phyloP scores from a whole-genome alignment of 2,888 invertebrate species.

The Carterocephalus palaemon region DNA sequence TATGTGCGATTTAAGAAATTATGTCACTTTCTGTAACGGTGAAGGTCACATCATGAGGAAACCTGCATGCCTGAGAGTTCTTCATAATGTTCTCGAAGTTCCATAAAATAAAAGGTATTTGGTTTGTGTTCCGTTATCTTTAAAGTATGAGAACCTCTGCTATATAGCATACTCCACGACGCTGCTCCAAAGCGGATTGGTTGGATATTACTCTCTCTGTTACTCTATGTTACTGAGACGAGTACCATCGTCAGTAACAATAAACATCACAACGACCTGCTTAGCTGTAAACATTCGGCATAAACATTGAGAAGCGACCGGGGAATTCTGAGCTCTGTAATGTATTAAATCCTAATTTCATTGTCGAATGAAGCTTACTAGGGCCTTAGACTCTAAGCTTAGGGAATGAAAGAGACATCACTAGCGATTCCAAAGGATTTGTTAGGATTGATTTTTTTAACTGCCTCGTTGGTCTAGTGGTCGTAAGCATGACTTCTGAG shows the following conservation, averaged over 20 bases:
- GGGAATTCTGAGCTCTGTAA: conserved; percentile 1
- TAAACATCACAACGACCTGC: conserved; percentile 15
- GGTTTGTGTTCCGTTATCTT: no score
- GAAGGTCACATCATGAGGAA: no score
- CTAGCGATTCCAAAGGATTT: neutral
- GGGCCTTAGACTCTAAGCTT: conserved; percentile 2
- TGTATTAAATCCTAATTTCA: conserved; percentile 18
- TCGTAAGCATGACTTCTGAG: no score
- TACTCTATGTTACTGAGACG: neutral
- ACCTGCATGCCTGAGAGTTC: no score
- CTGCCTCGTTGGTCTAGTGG: neutral
- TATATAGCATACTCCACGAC: no score
- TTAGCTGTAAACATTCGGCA: conserved; percentile 16
- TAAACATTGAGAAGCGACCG: conserved; percentile 11
- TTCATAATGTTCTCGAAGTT: no score
- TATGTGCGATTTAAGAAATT: no score
- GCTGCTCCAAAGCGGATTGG: no score
- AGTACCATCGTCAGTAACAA: neutral
- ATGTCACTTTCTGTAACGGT: no score
- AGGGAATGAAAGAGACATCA: conserved; percentile 3
- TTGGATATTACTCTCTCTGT: neutral
- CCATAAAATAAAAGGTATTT: no score
- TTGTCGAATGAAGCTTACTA: conserved; percentile 13
- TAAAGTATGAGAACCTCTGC: no score
- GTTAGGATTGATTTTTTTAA: neutral